Evolutionary conservation across 2,888 invertebrate genomes (phyloP).

Genomic region (Cataglyphis albicans): DNA sequence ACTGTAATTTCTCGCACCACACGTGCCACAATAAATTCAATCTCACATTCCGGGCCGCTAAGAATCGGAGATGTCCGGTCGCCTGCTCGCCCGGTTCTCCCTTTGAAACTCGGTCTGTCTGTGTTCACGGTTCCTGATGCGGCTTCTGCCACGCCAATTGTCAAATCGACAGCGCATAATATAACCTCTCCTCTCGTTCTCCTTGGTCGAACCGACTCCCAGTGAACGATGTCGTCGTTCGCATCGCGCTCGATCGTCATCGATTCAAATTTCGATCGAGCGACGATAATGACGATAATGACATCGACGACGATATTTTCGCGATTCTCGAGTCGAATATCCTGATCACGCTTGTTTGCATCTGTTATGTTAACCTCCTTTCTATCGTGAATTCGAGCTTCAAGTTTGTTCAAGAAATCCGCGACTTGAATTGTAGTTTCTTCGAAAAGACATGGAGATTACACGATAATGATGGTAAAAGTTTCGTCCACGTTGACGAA

Average conservation of each 20-base stretch:
- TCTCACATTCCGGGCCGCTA: background rate
- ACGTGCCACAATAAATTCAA: background rate
- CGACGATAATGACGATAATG: background rate
- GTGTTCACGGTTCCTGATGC: conserved; percentile 82
- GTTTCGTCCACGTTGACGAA: background rate
- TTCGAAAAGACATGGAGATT: background rate
- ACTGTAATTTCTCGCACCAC: background rate
- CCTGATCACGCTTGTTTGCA: background rate
- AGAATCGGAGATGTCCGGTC: conserved; percentile 8
- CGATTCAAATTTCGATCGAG: background rate
- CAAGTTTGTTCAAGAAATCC: background rate
- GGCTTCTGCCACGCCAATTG: conserved; percentile 85
- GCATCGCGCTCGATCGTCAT: too few species aligned
- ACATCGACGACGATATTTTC: background rate
- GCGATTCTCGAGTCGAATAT: background rate
- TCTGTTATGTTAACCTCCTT: background rate
- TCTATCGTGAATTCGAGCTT: background rate
- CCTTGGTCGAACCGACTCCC: background rate
- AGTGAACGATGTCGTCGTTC: conserved; percentile 6
- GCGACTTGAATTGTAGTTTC: background rate
- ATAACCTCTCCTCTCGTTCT: conserved; percentile 75
- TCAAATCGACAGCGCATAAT: conserved; percentile 51
- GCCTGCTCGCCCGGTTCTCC: conserved; percentile 76
- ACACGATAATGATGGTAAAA: conserved; percentile 35
- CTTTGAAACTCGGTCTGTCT: conserved; percentile 80